Percentiles rank a stretch among this genome's conserved stretches.
Conservation (phyloP, 1,140 invertebrate species). For the Camponotus pennsylvanicus region DNA sequence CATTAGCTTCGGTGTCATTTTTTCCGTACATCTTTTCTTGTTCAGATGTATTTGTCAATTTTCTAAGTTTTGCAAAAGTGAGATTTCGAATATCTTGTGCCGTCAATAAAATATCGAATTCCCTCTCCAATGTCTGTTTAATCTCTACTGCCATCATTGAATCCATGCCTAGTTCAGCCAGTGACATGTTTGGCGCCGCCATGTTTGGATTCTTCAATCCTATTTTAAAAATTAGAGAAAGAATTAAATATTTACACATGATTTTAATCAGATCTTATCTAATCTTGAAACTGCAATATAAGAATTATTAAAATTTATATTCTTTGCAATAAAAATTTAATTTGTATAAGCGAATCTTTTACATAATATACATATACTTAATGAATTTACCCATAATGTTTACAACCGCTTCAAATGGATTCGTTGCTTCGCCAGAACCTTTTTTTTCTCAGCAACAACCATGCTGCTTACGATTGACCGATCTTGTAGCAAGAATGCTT, state of each 20-base stretch:
- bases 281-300: no score
- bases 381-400: background rate
- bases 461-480: conserved; percentile 73
- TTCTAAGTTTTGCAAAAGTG: conserved; percentile 86
- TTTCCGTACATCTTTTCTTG: conserved; percentile 41
- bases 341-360: no score
- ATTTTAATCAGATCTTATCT: background rate
- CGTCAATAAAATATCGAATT: conserved; percentile 90
- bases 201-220: conserved; percentile 86
- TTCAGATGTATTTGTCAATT: conserved; percentile 76
- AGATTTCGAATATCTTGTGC: conserved; percentile 90
- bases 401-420: conserved; percentile 80
- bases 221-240: conserved; percentile 41
- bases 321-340: no score
- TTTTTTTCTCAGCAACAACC: conserved; percentile 52
- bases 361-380: background rate
- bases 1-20: background rate
- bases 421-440: conserved; percentile 70
- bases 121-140: conserved; percentile 91
- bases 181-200: conserved; percentile 88
- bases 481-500: conserved; percentile 87
- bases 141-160: conserved; percentile 94
- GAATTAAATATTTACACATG: background rate
- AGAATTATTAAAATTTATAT: no score
- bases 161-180: conserved; percentile 93